phyloP scores from a whole-genome alignment of 2,888 invertebrate genomes.

The Lepetodrilus schrolli region DNA sequence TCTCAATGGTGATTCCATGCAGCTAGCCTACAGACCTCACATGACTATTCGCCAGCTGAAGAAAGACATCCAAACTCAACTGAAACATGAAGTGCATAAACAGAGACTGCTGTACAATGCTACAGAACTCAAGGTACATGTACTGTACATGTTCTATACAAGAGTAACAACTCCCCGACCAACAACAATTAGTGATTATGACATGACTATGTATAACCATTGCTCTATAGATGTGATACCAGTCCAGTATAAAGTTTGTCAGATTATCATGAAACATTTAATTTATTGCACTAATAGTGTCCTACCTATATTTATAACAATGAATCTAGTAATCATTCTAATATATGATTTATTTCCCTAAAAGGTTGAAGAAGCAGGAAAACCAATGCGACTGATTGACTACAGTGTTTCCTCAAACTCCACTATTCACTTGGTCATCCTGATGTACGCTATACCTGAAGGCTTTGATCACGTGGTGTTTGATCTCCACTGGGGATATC shows the following conservation, averaged over 20 bases:
- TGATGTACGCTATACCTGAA: constrained; percentile 52
- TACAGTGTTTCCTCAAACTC: constrained; percentile 45
- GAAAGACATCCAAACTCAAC: constrained; percentile 33
- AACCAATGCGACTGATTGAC: constrained; percentile 35
- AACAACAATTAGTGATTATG: too few species aligned
- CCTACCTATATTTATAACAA: background rate
- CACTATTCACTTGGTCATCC: constrained; percentile 47
- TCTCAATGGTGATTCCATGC: constrained; percentile 49
- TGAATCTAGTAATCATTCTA: background rate
- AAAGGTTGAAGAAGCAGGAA: background rate
- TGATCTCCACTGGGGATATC: constrained; percentile 57
- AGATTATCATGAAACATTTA: background rate
- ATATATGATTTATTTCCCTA: background rate
- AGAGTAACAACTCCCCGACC: too few species aligned
- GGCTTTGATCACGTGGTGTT: constrained; percentile 54
- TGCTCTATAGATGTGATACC: too few species aligned
- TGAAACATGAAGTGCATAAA: constrained; percentile 44
- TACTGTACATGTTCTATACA: too few species aligned
- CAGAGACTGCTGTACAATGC: constrained; percentile 52
- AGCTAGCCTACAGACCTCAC: constrained; percentile 38
- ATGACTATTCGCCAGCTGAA: constrained; percentile 47
- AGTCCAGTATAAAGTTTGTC: too few species aligned
- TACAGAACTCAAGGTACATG: constrained; percentile 49
- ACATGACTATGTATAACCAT: too few species aligned
- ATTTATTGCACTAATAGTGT: background rate